A percentile compares a stretch with the other conserved stretches of the same genome.
Conservation (phyloP, 64 coral and sea anemone species). For the Orbicella faveolata region DNA sequence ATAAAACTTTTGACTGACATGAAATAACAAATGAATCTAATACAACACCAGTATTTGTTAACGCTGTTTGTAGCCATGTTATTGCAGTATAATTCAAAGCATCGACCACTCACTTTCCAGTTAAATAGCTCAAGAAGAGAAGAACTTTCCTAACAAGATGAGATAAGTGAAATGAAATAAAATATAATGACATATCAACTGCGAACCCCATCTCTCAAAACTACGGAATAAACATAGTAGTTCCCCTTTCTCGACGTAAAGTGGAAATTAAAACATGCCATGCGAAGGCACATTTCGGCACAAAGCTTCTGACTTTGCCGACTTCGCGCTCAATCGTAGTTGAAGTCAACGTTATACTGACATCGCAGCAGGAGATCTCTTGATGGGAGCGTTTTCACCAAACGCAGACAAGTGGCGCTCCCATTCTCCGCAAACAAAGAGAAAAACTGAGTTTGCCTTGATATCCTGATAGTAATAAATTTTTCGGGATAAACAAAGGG, state of each 20-base stretch:
- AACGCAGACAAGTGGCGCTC: conserved; percentile 31
- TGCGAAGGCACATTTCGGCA: neutral
- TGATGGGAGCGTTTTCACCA: neutral
- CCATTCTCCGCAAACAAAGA: conserved; percentile 9
- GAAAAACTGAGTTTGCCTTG: neutral
- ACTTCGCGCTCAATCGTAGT: neutral
- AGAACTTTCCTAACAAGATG: neutral
- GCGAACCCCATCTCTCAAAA: neutral
- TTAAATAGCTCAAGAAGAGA: neutral
- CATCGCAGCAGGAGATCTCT: neutral
- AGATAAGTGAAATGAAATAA: neutral
- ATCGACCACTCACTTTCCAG: no score
- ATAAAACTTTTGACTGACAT: neutral
- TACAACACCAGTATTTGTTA: no score
- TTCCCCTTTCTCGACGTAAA: neutral
- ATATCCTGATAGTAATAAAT: neutral
- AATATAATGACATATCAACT: neutral
- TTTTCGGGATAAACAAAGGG: neutral
- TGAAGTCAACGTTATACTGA: neutral
- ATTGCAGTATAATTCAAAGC: no score
- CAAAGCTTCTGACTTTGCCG: conserved; percentile 24
- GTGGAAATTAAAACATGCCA: neutral
- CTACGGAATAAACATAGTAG: neutral
- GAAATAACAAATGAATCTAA: neutral
- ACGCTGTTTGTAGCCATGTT: no score